Evolutionary conservation across 2,113 vertebrate genomes (phyloP).

Genomic region (Symphodus melops): DNA sequence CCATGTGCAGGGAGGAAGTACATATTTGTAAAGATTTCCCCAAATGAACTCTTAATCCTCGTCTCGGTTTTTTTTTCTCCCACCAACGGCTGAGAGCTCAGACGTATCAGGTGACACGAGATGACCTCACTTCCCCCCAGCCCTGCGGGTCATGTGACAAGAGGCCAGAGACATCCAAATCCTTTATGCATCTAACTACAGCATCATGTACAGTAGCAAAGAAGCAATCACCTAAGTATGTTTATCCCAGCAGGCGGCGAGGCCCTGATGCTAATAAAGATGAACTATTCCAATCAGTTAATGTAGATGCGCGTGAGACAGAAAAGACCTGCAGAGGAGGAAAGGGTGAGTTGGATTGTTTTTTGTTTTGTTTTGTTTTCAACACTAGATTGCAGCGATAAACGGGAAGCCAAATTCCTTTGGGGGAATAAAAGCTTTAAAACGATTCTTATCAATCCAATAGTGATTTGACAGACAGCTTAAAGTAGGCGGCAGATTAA

Average conservation of each 20-base stretch:
- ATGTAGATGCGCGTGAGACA: constrained; percentile 44
- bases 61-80: constrained; percentile 37
- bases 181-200: constrained; percentile 70
- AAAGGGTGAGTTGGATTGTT: constrained; percentile 36
- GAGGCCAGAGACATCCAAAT: constrained; percentile 67
- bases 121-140: constrained; percentile 54
- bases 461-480: constrained; percentile 43
- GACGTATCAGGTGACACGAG: constrained; percentile 69
- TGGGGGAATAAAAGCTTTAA: constrained; percentile 39
- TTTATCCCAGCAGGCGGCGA: constrained; percentile 53
- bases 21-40: constrained; percentile 42
- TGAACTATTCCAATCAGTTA: constrained; percentile 74
- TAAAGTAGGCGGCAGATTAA: constrained; percentile 48
- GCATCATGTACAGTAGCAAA: constrained; percentile 60
- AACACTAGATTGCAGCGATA: constrained; percentile 25
- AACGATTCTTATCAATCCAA: constrained; percentile 40
- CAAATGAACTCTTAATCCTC: constrained; percentile 69
- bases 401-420: constrained; percentile 30
- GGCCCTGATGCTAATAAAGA: constrained; percentile 72
- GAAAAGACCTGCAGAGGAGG: constrained; percentile 38
- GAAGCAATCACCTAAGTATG: constrained; percentile 76
- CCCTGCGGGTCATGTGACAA: constrained; percentile 68
- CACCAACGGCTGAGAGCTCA: constrained; percentile 69
- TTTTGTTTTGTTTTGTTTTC: constrained; percentile 27
- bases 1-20: constrained; percentile 37